Percentiles rank a stretch among this genome's conserved stretches.
These are phyloP conservation scores for Eclectus roratus DNA, from an alignment of 2,113 vertebrate species.

Conservation along the genomic window DNA sequence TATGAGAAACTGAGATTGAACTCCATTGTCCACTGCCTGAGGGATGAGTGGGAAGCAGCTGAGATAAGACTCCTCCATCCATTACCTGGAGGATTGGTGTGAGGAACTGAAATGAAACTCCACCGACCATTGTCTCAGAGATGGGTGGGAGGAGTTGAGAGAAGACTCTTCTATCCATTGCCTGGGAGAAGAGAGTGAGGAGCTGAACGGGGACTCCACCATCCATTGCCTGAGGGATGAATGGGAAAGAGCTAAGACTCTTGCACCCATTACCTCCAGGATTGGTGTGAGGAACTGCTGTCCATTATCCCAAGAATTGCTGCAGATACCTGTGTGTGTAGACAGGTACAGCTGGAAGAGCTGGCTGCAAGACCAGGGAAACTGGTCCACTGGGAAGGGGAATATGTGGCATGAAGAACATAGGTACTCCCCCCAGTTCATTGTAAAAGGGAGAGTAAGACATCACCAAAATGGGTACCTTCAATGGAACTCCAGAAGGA, in stretches of 20 bases:
- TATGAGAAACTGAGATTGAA: background rate
- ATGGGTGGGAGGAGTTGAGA: background rate
- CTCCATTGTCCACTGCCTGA: background rate
- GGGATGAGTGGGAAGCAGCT: background rate
- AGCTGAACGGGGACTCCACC: background rate
- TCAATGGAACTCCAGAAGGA: background rate
- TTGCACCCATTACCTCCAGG: background rate
- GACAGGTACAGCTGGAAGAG: background rate
- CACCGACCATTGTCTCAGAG: background rate
- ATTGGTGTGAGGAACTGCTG: background rate
- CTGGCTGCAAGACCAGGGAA: background rate
- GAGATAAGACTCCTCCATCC: background rate
- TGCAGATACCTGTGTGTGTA: background rate
- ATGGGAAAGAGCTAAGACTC: background rate
- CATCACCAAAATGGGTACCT: background rate
- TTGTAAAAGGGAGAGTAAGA: background rate
- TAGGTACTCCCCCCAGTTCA: background rate
- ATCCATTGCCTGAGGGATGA: background rate
- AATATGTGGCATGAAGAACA: background rate
- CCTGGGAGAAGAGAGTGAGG: background rate
- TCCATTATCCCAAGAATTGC: background rate
- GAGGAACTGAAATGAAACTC: background rate
- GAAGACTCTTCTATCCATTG: background rate
- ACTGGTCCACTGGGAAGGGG: background rate
- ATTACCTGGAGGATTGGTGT: background rate